Evolutionary conservation across 2,888 invertebrate species (phyloP).

Genomic region (Callyntrura guangdongensis): DNA sequence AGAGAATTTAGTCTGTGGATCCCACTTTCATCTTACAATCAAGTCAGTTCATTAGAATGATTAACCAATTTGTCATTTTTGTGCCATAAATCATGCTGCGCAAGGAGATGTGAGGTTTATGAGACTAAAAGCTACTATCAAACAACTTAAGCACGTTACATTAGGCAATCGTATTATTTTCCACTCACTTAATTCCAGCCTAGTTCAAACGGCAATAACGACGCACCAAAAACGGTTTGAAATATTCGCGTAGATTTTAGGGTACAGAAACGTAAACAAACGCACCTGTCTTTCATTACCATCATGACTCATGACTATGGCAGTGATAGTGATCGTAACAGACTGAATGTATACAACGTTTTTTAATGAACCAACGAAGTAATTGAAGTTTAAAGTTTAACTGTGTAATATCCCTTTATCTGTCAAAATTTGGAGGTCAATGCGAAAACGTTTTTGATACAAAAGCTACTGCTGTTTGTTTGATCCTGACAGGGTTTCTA

Average conservation of each 20-base stretch:
- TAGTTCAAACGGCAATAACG: background rate
- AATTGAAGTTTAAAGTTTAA: too few species aligned
- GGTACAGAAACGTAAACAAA: background rate
- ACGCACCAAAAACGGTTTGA: background rate
- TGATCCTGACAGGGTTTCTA: background rate
- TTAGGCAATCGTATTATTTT: background rate
- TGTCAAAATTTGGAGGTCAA: too few species aligned
- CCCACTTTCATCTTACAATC: constrained; percentile 1
- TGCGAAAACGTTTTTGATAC: background rate
- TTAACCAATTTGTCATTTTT: constrained; percentile 69
- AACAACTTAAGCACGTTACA: constrained; percentile 38
- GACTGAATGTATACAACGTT: background rate
- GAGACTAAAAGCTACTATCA: background rate
- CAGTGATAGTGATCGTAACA: background rate
- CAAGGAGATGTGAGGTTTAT: constrained; percentile 15
- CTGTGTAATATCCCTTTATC: background rate
- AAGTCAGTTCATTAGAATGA: constrained; percentile 60
- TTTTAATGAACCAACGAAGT: background rate
- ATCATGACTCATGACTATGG: background rate
- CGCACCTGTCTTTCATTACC: background rate
- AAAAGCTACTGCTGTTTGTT: background rate
- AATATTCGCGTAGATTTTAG: background rate
- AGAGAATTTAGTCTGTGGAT: background rate
- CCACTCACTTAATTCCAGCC: background rate
- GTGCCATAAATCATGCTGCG: constrained; percentile 53